Percentiles rank a stretch among this genome's conserved stretches.
Conservation (phyloP, 2,113 vertebrate genomes). For the Cochlearius cochlearius region DNA sequence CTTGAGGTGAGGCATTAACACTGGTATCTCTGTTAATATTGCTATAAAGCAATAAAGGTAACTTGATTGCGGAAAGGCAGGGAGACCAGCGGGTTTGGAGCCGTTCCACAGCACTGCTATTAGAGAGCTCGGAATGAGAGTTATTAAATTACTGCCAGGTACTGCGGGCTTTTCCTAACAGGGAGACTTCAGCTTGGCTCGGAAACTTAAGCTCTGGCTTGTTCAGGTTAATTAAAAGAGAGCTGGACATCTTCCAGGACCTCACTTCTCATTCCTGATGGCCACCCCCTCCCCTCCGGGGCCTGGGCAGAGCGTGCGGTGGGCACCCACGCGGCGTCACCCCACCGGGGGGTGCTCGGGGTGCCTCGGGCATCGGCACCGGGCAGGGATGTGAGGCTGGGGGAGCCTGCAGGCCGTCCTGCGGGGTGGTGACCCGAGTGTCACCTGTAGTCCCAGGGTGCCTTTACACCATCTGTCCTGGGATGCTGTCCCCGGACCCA, state of each 20-base stretch:
- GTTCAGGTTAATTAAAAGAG: slow-evolving; percentile 68
- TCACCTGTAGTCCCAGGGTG: background rate
- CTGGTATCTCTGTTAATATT: slow-evolving; percentile 61
- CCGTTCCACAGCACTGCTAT: slow-evolving; percentile 9
- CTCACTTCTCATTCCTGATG: background rate
- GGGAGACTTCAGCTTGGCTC: slow-evolving; percentile 41
- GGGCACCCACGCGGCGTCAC: rapidly evolving
- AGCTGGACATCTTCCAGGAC: slow-evolving; percentile 55
- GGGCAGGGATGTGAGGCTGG: background rate
- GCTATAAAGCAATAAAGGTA: slow-evolving; percentile 54
- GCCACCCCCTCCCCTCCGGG: background rate
- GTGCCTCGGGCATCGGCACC: background rate
- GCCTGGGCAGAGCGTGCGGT: rapidly evolving
- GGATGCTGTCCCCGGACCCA: background rate
- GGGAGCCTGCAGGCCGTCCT: background rate
- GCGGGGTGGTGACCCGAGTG: background rate
- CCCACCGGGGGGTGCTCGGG: background rate
- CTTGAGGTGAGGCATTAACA: slow-evolving; percentile 30
- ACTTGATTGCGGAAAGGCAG: slow-evolving; percentile 40
- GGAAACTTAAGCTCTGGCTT: slow-evolving; percentile 54
- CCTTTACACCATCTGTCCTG: background rate
- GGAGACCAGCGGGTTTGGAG: slow-evolving; percentile 45
- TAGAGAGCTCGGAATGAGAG: slow-evolving; percentile 23
- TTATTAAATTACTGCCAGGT: slow-evolving; percentile 65
- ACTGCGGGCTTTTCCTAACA: slow-evolving; percentile 60